phyloP scores from a whole-genome alignment of 2,113 vertebrate genomes.

The Furnarius figulus region DNA sequence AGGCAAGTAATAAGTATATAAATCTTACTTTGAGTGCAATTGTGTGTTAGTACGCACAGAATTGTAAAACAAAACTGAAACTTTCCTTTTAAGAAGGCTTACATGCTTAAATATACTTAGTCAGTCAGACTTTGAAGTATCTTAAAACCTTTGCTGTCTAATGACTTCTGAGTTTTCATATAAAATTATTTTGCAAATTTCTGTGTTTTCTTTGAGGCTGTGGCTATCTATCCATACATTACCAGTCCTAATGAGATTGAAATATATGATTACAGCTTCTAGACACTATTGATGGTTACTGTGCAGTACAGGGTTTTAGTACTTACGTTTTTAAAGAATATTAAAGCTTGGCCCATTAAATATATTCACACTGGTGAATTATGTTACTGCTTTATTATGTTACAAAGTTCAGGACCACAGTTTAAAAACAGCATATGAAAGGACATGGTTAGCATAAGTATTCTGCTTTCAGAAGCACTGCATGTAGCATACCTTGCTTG shows the following conservation, averaged over 20 bases:
- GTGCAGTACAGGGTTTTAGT: neutral
- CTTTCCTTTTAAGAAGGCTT: neutral
- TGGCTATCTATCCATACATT: neutral
- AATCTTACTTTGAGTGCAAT: neutral
- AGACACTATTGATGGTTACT: neutral
- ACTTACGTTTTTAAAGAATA: neutral
- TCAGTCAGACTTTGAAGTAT: neutral
- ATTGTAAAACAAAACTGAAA: neutral
- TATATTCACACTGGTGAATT: neutral
- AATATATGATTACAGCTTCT: neutral
- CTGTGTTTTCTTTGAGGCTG: neutral
- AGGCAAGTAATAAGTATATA: constrained; percentile 5
- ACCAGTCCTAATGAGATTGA: neutral
- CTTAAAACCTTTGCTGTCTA: neutral
- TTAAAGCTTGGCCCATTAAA: neutral
- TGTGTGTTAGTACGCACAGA: neutral
- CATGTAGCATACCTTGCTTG: neutral
- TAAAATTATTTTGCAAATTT: neutral
- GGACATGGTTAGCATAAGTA: neutral
- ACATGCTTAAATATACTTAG: neutral
- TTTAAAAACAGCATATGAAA: neutral
- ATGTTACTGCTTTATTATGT: neutral
- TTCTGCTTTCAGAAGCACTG: neutral
- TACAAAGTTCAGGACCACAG: neutral
- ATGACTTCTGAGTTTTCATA: neutral